phyloP scores from a whole-genome alignment of 1,140 invertebrate species.

The Harpegnathos saltator region DNA sequence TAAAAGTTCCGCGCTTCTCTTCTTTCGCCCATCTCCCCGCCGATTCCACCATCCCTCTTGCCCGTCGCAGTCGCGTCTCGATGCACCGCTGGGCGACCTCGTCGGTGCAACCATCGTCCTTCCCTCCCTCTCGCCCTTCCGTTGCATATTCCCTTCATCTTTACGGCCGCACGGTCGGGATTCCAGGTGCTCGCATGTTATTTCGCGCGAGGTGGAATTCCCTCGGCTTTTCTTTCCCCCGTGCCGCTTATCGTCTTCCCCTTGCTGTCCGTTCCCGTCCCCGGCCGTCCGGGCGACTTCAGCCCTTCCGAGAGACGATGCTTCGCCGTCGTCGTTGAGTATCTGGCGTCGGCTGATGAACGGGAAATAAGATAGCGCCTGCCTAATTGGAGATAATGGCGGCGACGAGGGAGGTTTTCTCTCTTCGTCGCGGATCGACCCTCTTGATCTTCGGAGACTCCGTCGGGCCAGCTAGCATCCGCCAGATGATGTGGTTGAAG shows the following conservation, averaged over 20 bases:
- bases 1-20: conserved; percentile 77
- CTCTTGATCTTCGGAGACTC: neutral
- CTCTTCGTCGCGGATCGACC: too few relatives aligned
- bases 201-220: neutral
- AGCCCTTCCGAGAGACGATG: conserved; percentile 18
- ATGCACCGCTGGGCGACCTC: conserved; percentile 30
- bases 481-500: too few relatives aligned
- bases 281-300: neutral
- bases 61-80: neutral
- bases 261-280: conserved; percentile 25
- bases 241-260: neutral
- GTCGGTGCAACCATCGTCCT: neutral
- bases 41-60: neutral
- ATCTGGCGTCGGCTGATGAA: too few relatives aligned
- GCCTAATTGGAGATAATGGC: too few relatives aligned
- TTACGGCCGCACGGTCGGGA: conserved; percentile 28
- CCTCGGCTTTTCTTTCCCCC: neutral
- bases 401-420: too few relatives aligned
- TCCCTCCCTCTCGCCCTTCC: neutral
- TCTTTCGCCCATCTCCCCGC: neutral
- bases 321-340: neutral
- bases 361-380: too few relatives aligned
- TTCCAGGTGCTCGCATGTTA: conserved; percentile 40
- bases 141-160: neutral
- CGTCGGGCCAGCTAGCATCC: too few relatives aligned